Conservation (phyloP, 1,140 invertebrate species). For the Drosophila murphyi region DNA sequence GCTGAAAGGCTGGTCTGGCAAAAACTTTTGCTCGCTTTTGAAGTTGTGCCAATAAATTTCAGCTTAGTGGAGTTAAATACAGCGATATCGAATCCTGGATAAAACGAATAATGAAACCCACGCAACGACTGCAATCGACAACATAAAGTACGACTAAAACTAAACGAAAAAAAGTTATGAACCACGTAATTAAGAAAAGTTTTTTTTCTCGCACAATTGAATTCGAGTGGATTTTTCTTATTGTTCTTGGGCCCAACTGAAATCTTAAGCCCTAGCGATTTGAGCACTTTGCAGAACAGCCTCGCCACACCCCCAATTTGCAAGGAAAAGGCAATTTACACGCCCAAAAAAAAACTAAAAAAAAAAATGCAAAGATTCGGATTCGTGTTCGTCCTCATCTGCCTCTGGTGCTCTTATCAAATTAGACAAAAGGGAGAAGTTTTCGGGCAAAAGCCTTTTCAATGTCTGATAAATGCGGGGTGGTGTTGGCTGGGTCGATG, state of each 20-base stretch:
- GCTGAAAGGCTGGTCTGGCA: conserved; percentile 26
- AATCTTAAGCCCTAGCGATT: conserved; percentile 40
- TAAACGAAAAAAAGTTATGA: conserved; percentile 49
- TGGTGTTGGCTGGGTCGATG: conserved; percentile 1
- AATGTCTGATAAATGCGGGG: conserved; percentile 16
- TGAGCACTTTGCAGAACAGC: conserved; percentile 49
- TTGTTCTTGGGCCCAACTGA: conserved; percentile 1
- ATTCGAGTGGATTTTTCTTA: conserved; percentile 36
- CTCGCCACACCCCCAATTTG: conserved; percentile 37
- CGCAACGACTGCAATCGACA: conserved; percentile 53
- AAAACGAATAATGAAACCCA: conserved; percentile 34
- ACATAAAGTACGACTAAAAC: conserved; percentile 7
- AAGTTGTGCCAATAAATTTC: conserved; percentile 74
- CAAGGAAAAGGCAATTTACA: conserved; percentile 58
- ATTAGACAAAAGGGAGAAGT: conserved; percentile 75
- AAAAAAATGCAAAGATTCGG: conserved; percentile 40
- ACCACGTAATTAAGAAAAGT: conserved; percentile 68
- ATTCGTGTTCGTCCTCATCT: conserved; percentile 34
- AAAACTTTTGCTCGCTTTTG: conserved; percentile 66
- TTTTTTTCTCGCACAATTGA: conserved; percentile 60
- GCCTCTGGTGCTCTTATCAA: conserved; percentile 56
- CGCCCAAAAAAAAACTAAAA: conserved; percentile 20
- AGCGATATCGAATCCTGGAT: conserved; percentile 2
- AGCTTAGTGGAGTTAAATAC: conserved; percentile 60
- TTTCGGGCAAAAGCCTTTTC: conserved; percentile 40